Conservation (phyloP, 2,888 invertebrate genomes). For the Heterodera filipjevi region DNA sequence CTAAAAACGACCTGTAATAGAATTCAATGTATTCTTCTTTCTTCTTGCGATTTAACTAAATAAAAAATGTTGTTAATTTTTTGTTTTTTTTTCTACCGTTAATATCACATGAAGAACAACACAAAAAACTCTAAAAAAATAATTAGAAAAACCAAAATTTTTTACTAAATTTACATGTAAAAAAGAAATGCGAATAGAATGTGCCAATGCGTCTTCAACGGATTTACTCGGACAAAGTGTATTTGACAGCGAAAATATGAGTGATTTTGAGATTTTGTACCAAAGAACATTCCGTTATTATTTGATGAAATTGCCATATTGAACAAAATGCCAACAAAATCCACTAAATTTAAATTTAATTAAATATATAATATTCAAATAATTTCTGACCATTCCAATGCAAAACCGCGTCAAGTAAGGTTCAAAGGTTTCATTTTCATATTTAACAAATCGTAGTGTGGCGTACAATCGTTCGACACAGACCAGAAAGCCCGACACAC, state of each 20-base stretch:
- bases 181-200: conserved; percentile 32
- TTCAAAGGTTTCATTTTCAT: conserved; percentile 45
- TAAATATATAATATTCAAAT: background rate
- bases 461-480: conserved; percentile 45
- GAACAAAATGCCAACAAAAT: conserved; percentile 3
- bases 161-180: conserved; percentile 10
- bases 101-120: conserved; percentile 7
- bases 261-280: background rate
- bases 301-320: background rate
- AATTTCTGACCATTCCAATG: conserved; percentile 31
- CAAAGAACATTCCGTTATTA: background rate
- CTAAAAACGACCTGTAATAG: conserved; percentile 28
- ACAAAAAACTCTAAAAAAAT: conserved; percentile 9
- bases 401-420: conserved; percentile 32
- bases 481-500: conserved; percentile 38
- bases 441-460: conserved; percentile 45
- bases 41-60: conserved; percentile 27
- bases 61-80: background rate
- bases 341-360: conserved; percentile 9
- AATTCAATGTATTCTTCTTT: conserved; percentile 30
- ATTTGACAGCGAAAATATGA: conserved; percentile 37
- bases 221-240: conserved; percentile 27
- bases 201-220: conserved; percentile 43
- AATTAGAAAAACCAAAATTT: background rate
- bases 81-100: background rate